Percentiles rank a stretch among this genome's conserved stretches.
These are phyloP conservation scores for Hypercompe scribonia DNA, from an alignment of 2,888 invertebrate species.

Conservation along the genomic window DNA sequence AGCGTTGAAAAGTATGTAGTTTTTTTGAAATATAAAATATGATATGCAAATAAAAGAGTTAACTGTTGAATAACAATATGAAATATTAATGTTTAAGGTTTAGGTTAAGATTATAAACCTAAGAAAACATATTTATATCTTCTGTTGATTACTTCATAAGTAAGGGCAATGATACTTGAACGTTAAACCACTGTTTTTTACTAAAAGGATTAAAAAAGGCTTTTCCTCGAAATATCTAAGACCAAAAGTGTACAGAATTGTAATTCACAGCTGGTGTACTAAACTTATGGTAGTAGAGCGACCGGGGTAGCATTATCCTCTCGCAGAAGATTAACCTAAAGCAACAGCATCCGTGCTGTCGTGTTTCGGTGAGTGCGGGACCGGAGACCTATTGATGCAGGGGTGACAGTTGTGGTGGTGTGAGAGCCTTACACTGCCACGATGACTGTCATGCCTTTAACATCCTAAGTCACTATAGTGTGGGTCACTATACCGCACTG, in stretches of 20 bases:
- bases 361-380: too few species aligned
- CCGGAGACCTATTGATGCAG: too few species aligned
- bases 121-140: constrained; percentile 24
- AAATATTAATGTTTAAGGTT: constrained; percentile 47
- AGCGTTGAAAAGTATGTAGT: constrained; percentile 37
- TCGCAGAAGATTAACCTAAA: too few species aligned
- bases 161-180: constrained; percentile 28
- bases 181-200: neutral
- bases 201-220: too few species aligned
- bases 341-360: too few species aligned
- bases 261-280: neutral
- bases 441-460: too few species aligned
- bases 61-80: constrained; percentile 49
- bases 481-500: too few species aligned
- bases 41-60: constrained; percentile 45
- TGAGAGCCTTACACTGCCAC: too few species aligned
- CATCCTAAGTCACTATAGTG: too few species aligned
- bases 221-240: neutral
- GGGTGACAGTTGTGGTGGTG: too few species aligned
- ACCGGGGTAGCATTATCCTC: too few species aligned
- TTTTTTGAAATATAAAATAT: constrained; percentile 45
- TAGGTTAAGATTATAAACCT: constrained; percentile 26
- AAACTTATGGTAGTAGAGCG: too few species aligned
- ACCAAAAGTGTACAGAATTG: neutral
- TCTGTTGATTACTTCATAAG: constrained; percentile 25